Percentiles rank a stretch among this genome's conserved stretches.
Conservation (phyloP, 2,797 vertebrate genomes). For the Sebastes umbrosus region DNA sequence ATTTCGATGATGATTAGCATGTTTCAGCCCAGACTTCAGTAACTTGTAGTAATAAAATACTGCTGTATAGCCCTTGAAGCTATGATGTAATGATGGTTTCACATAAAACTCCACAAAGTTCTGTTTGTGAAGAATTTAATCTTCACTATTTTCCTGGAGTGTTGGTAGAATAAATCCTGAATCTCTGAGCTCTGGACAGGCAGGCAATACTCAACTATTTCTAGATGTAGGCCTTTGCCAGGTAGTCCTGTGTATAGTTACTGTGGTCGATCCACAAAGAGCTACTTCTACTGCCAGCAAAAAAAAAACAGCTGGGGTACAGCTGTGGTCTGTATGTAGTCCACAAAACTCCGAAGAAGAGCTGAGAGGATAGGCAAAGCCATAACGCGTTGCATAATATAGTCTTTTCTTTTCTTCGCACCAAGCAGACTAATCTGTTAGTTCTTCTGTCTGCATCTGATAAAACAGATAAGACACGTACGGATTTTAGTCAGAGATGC, state of each 20-base stretch:
- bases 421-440: background rate
- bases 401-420: background rate
- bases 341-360: conserved; percentile 24
- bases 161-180: background rate
- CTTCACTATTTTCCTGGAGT: conserved; percentile 34
- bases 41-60: conserved; percentile 40
- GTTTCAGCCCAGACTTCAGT: conserved; percentile 26
- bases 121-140: conserved; percentile 6
- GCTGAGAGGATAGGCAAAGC: background rate
- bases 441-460: conserved; percentile 28
- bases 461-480: conserved; percentile 23
- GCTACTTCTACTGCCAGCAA: conserved; percentile 3
- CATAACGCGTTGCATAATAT: background rate
- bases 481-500: background rate
- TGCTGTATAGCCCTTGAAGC: conserved; percentile 13
- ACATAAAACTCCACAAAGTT: background rate
- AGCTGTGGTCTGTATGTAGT: background rate
- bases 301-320: background rate
- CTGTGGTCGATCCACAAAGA: conserved; percentile 7
- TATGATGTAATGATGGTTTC: conserved; percentile 2
- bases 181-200: background rate
- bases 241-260: background rate
- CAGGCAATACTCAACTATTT: background rate
- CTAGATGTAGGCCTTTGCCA: conserved; percentile 8
- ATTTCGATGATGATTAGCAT: background rate